Base-by-base conservation (phyloP, 2,113 vertebrate species). In the Scortum barcoo region DNA sequence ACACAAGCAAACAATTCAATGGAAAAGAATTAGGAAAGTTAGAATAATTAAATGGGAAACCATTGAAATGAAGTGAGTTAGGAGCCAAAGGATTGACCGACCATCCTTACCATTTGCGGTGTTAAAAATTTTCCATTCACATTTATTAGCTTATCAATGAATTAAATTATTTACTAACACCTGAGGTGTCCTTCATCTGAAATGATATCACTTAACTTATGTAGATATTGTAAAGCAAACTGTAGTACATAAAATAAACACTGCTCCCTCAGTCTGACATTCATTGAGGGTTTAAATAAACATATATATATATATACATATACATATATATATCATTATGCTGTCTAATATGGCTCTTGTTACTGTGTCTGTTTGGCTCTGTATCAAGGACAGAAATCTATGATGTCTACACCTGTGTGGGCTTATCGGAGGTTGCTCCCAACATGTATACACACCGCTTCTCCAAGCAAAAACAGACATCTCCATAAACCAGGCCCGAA, bases 401-500 rank as follows among this genome's bases (percentile, higher is more conserved):
- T 79, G 42, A 77, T 78, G 48, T 80, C 72, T 80, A 6, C 53
- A 80, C 53, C 61, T 51, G 58, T 69, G 30, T 71, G 50, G 19
- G 61, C 57, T 88, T 71, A 86, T 82, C 26, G 51, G 42, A 63
- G 50, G 30, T 57, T 51, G 22, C 22, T 58, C 11, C 30, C 28
- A 62, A 51, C 24, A 57, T 54, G 26, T 22, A 71, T 40, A 73
- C 44, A 63, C 65, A 65, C 50, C 54, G 28, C 16, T 22, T 46
- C 26, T 53, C 60, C 36, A 78, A 72, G 26, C 74, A 57, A 84
- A 65, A 81, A 68, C 69, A 79, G 76, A 80, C 60, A 78, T 42
- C 48, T 63, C 53, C 56, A 77, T 42, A 69, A 72, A 82, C 33
- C 46, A 30, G 38, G 26, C 48, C 63, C 61, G 63, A 88, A 88